phyloP scores from a whole-genome alignment of 2,797 vertebrate genomes.

The Fringilla coelebs region DNA sequence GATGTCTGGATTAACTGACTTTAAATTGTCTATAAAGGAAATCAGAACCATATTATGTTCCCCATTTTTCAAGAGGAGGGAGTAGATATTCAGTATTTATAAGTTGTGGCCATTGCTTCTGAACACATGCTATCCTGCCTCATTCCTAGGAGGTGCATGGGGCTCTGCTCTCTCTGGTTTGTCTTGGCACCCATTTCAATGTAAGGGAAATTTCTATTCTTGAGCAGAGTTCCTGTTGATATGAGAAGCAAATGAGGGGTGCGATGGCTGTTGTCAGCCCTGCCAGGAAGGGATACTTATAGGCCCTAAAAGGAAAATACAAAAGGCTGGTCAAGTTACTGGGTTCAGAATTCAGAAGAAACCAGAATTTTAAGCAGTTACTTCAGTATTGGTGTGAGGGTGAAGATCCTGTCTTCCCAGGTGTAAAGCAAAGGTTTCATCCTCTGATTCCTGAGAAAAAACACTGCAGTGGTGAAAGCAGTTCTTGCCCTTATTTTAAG shows the following conservation, averaged over 20 bases:
- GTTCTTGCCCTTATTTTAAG: background rate
- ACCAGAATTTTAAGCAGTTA: background rate
- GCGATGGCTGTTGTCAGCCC: background rate
- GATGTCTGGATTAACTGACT: background rate
- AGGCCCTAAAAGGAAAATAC: background rate
- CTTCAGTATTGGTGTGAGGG: background rate
- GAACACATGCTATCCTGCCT: background rate
- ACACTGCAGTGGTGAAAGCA: background rate
- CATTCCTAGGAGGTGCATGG: background rate
- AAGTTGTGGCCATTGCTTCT: background rate
- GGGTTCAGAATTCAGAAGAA: background rate
- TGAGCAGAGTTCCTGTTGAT: background rate
- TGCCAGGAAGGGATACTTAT: background rate
- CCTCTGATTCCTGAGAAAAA: background rate
- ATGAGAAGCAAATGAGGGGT: background rate
- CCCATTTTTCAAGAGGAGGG: background rate
- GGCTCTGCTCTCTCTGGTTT: background rate
- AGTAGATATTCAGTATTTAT: background rate
- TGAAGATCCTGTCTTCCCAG: background rate
- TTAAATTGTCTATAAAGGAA: background rate
- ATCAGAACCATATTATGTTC: background rate
- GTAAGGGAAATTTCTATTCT: background rate
- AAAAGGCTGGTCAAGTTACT: background rate
- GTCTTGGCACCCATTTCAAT: background rate
- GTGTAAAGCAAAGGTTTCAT: background rate